Base-by-base conservation (phyloP, 2,888 invertebrate species). In the Seira musarum region DNA sequence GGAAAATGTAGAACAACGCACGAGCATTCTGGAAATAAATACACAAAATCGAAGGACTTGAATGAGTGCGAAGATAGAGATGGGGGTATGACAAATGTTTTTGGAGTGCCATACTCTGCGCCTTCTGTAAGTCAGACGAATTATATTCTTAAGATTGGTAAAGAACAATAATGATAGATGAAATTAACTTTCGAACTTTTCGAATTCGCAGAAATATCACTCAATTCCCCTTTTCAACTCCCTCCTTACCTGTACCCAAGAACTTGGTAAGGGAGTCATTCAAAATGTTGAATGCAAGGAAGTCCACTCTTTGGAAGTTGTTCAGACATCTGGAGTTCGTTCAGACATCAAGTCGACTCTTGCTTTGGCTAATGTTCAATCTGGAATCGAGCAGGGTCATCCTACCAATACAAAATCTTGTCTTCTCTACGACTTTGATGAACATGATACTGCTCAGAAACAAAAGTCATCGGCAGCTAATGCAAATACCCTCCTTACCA, bases 1-100 rank as follows among this genome's bases (percentile, higher is more conserved):
- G 97, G 97, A 25, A 91, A 92, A 3, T 97, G 97, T 87, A 93
- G 93, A 1, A 95, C 96, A 0, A 92, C 92, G 68, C 93, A 94
- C 82, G 91, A 91, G 0, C 89, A 90, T 79, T 88, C 87, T 78
- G 91, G 91, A 1, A 88, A 93, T 74, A 89, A 92, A 3, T 91
- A 94, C 83, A 85, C 84, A 24, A 88, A 88, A 87, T 90, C 90
- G 49, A 91, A 94, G 2, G 92, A 94, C 87, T 90, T 96, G 10
- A 93, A 93, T 87, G 90, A 91, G 64, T 96, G 96, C 87, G 91
- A 92, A 0, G 91, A 93, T 88, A 92, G 95, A 8, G 95, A 96
- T 86, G 92, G 91, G 85, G 90, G 93, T 85, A 91, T 90, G 83
- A 91, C 92, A 66, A 92, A 92, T 78, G 90, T 93, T 78, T 88